phyloP scores from a whole-genome alignment of 2,113 vertebrate species.

The Bubo scandiacus region DNA sequence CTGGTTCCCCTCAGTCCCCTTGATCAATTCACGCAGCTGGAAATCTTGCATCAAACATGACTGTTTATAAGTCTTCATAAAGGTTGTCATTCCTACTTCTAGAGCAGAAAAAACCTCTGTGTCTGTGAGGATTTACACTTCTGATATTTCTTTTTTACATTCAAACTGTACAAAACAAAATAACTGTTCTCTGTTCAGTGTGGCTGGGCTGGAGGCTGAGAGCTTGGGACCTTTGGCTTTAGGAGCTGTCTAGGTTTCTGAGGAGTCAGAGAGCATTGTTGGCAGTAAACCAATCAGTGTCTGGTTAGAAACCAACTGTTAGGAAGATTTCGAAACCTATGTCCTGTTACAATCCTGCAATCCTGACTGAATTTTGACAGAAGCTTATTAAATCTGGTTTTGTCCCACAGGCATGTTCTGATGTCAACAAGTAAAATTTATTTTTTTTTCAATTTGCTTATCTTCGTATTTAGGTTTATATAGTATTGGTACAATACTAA shows the following conservation, averaged over 20 bases:
- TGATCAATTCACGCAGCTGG: neutral
- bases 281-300: neutral
- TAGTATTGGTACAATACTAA: neutral
- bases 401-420: neutral
- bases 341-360: neutral
- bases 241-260: neutral
- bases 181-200: neutral
- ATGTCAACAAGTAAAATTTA: neutral
- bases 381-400: neutral
- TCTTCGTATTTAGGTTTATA: accelerated
- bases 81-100: neutral
- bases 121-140: neutral
- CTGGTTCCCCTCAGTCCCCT: neutral
- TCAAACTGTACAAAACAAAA: neutral
- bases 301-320: neutral
- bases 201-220: neutral
- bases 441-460: neutral
- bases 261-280: neutral
- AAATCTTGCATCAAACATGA: neutral
- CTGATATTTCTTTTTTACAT: neutral
- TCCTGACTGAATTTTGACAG: neutral
- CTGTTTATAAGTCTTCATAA: neutral
- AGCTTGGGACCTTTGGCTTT: neutral
- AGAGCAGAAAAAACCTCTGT: neutral
- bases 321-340: neutral